phyloP scores from a whole-genome alignment of 2,113 vertebrate genomes.

The Pomatostomus ruficeps region DNA sequence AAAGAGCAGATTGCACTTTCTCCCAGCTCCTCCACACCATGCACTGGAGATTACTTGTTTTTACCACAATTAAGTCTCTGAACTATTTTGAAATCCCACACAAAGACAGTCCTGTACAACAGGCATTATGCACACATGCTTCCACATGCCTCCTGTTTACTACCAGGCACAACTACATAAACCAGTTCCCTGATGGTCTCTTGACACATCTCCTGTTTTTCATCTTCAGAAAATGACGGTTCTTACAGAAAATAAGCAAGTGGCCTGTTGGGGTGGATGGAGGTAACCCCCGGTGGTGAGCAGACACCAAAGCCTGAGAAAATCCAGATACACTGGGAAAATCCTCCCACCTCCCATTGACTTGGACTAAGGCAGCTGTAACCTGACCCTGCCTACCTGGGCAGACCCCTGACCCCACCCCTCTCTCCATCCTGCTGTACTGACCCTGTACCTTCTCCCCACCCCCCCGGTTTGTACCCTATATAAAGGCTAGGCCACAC shows the following conservation, averaged over 20 bases:
- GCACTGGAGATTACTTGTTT: not conserved
- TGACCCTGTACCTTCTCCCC: no score
- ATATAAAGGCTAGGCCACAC: no score
- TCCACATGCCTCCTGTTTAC: conserved; percentile 28
- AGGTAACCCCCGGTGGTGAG: no score
- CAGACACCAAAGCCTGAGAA: no score
- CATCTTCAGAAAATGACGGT: not conserved
- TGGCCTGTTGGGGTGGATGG: no score
- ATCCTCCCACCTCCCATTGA: no score
- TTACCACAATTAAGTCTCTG: not conserved
- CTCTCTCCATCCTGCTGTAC: no score
- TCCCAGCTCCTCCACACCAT: not conserved
- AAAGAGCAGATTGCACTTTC: not conserved
- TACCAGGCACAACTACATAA: not conserved
- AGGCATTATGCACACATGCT: not conserved
- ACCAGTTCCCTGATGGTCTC: not conserved
- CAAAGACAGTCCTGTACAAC: not conserved
- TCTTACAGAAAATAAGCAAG: not conserved
- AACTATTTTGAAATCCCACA: conserved; percentile 36
- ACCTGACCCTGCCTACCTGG: no score
- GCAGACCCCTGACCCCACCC: no score
- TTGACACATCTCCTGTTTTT: not conserved
- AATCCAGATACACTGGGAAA: no score
- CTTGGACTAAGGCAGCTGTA: no score
- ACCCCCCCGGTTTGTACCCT: no score